A percentile compares a stretch with the other conserved stretches of the same genome.
Conservation (phyloP, 2,888 invertebrate species). For the Eristalis pertinax region DNA sequence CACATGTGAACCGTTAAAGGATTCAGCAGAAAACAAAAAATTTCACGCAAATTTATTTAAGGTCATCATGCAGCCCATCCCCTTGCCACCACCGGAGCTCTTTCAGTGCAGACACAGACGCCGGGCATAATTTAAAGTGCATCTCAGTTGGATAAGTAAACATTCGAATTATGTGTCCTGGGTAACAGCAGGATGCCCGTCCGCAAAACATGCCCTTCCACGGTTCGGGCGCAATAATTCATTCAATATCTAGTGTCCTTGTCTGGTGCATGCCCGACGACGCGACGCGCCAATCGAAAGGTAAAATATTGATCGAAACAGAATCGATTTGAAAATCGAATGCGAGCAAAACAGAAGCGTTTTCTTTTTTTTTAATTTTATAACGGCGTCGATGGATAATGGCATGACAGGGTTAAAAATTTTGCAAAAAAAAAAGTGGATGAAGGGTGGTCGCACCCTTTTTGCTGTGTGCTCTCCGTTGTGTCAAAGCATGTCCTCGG, state of each 20-base stretch:
- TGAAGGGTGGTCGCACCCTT: conserved; percentile 50
- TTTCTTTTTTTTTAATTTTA: conserved; percentile 62
- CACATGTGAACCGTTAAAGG: conserved; percentile 54
- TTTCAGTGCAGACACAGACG: not conserved
- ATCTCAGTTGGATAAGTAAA: conserved; percentile 71
- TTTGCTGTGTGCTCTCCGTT: conserved; percentile 9
- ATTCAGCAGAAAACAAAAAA: conserved; percentile 45
- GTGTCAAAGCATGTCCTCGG: conserved; percentile 73
- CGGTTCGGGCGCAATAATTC: conserved; percentile 63
- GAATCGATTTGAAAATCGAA: conserved; percentile 72
- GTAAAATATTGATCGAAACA: conserved; percentile 68
- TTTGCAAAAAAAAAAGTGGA: conserved; percentile 34
- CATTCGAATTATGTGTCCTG: conserved; percentile 67
- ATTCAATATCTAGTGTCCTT: conserved; percentile 55
- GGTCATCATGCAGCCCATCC: conserved; percentile 44
- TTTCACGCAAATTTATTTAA: conserved; percentile 73
- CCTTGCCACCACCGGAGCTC: not conserved
- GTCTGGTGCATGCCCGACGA: conserved; percentile 40
- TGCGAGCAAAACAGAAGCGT: conserved; percentile 10
- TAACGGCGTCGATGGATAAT: conserved; percentile 67
- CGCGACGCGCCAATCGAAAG: conserved; percentile 44
- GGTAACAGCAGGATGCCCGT: conserved; percentile 79
- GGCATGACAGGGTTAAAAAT: conserved; percentile 68
- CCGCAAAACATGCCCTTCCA: conserved; percentile 81
- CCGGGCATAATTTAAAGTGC: conserved; percentile 65